Evolutionary conservation across 2,888 invertebrate genomes (phyloP), one percentile per base, ranked within the genome.

Genomic region (Epistrophella euchroma): DNA sequence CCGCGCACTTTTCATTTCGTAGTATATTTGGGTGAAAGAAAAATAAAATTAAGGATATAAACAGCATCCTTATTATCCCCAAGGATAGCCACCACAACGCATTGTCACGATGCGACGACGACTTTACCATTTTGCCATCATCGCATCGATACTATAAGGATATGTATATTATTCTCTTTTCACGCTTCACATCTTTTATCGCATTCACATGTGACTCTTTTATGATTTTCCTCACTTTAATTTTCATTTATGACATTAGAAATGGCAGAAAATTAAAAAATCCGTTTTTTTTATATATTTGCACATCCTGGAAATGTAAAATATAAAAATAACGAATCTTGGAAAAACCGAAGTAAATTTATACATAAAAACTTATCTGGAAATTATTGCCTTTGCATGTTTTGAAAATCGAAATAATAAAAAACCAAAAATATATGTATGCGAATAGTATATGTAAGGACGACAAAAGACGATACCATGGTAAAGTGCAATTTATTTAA

Each of bases 401-500:
- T 78, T 52, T 52, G 25, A 50, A 58, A 73, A 56, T 32, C 45
- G 62, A 47, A 79, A 74, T 52, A 74, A 66, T 66, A 55, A 22
- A 78, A 35, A 64, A 35, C 5, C 0, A 17, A 66, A 40, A 58
- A 40, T 15, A 45, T 25, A 55, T 19, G 9, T 22, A 25, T n/a
- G n/a, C n/a, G n/a, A n/a, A n/a, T n/a, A n/a, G n/a, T n/a, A n/a
- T n/a, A n/a, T 25, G 17, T 2, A 72, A 32, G 32, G 45, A 73
- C 15, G 45, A 55, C 15, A 35, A 55, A 22, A 19, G 70, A 56
- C 71, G 73, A 64, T 73, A 9, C 76, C 70, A 86, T 86, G 82
- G 73, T 78, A 82, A 74, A 86, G 74, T 82, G 82, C 77, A 86
- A 86, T 86, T 86, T 86, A 86, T 86, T 82, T 74, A 82, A 86